Percentiles rank a stretch among this genome's conserved stretches.
Conservation (phyloP, 2,888 invertebrate genomes). For the Zhengitettix transpicula region DNA sequence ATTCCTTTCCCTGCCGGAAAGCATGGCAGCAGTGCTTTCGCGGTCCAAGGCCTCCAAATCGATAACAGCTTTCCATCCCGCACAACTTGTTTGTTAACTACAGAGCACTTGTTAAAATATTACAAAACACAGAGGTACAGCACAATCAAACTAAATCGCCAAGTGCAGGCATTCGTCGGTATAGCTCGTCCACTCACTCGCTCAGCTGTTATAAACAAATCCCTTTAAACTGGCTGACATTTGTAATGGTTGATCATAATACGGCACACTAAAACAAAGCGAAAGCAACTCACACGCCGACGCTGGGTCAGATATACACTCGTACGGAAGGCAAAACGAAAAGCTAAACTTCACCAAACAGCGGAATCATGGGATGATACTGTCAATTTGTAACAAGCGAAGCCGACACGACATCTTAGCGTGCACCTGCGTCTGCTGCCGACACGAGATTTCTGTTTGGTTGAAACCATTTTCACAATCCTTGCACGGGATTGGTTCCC, state of each 20-base stretch:
- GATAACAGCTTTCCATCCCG: constrained; percentile 4
- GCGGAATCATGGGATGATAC: neutral
- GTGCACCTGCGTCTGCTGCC: constrained; percentile 2
- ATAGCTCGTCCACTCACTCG: no score
- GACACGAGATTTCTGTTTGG: constrained; percentile 7
- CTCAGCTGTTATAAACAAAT: neutral
- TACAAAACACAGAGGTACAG: no score
- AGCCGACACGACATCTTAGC: neutral
- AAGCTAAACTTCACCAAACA: no score
- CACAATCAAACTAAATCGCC: no score
- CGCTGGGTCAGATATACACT: no score
- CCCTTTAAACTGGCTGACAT: neutral
- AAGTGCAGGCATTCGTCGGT: no score
- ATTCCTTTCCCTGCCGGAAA: constrained; percentile 7
- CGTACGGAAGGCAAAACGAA: no score
- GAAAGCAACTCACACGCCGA: no score
- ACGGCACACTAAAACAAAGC: neutral
- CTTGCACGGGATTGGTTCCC: constrained; percentile 7
- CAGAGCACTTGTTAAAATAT: neutral
- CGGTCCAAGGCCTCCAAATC: constrained; percentile 6
- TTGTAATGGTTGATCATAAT: neutral
- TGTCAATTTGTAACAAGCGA: neutral
- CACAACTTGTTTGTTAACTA: neutral
- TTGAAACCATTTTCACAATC: constrained; percentile 2
- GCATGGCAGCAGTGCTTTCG: constrained; percentile 9